phyloP scores from a whole-genome alignment of 2,797 vertebrate genomes.

The Fundulus diaphanus region DNA sequence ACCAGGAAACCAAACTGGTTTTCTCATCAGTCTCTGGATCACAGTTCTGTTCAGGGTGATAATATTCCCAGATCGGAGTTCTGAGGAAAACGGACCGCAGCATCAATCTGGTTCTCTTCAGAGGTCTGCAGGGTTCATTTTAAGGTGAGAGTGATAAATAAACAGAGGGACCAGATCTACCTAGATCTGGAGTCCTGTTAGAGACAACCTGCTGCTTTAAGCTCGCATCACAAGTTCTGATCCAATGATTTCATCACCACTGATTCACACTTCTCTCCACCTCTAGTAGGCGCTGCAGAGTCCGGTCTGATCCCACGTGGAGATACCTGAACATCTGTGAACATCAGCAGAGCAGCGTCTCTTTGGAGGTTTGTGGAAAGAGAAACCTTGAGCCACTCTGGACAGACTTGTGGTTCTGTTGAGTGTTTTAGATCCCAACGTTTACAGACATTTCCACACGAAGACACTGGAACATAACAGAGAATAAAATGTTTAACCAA shows the following conservation, averaged over 20 bases:
- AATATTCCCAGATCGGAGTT: not conserved
- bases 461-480: constrained; percentile 79
- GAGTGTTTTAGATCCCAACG: constrained; percentile 37
- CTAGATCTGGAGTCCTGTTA: not conserved
- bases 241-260: not conserved
- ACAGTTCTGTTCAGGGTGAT: not conserved
- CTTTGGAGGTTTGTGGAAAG: not conserved
- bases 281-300: constrained; percentile 1
- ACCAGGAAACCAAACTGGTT: not conserved
- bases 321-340: not conserved
- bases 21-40: not conserved
- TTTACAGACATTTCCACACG: constrained; percentile 87
- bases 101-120: not conserved
- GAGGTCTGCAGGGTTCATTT: not conserved
- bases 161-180: not conserved
- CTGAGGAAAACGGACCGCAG: not conserved
- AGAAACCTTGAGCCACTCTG: constrained; percentile 16
- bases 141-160: not conserved
- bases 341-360: constrained; percentile 8
- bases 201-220: not conserved
- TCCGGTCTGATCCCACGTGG: not conserved
- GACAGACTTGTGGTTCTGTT: constrained; percentile 53
- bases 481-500: constrained; percentile 1
- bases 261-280: not conserved
- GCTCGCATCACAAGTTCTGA: not conserved